Percentiles rank a stretch among this genome's conserved stretches.
phyloP scores from a whole-genome alignment of 2,888 invertebrate genomes.

The Nysson spinosus region DNA sequence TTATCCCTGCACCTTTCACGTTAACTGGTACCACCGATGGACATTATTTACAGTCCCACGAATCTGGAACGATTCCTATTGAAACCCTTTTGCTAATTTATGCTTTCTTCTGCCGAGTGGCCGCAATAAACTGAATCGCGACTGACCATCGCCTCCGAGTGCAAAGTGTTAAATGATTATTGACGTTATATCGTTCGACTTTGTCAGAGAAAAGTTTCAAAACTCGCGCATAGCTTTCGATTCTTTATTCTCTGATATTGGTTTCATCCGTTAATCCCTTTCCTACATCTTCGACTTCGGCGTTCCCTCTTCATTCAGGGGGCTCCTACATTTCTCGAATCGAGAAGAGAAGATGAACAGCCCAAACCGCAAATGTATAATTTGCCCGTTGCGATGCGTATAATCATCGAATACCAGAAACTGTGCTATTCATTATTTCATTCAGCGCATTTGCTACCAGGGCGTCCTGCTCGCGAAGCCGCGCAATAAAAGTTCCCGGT shows the following conservation, averaged over 20 bases:
- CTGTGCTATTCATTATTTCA: constrained; percentile 77
- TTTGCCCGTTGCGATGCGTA: constrained; percentile 74
- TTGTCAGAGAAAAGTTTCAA: too few relatives aligned
- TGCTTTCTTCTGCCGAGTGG: too few relatives aligned
- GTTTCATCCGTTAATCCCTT: too few relatives aligned
- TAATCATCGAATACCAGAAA: constrained; percentile 77
- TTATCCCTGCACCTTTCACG: constrained; percentile 6
- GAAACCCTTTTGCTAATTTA: too few relatives aligned
- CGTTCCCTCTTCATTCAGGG: too few relatives aligned
- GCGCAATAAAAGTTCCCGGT: constrained; percentile 74
- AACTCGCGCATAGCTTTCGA: too few relatives aligned
- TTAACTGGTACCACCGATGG: constrained; percentile 5
- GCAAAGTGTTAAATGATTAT: too few relatives aligned
- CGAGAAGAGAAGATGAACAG: constrained; percentile 35
- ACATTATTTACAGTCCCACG: background rate
- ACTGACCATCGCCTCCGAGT: too few relatives aligned
- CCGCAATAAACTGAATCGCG: too few relatives aligned
- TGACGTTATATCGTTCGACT: too few relatives aligned
- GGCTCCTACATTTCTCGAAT: constrained; percentile 20
- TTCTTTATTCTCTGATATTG: too few relatives aligned
- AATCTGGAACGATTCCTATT: constrained; percentile 15
- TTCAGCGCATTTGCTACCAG: constrained; percentile 76
- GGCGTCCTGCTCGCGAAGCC: constrained; percentile 56
- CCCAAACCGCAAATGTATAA: constrained; percentile 74
- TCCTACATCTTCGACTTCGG: too few relatives aligned